phyloP scores from a whole-genome alignment of 2,888 invertebrate species.

The Chirona hameri region DNA sequence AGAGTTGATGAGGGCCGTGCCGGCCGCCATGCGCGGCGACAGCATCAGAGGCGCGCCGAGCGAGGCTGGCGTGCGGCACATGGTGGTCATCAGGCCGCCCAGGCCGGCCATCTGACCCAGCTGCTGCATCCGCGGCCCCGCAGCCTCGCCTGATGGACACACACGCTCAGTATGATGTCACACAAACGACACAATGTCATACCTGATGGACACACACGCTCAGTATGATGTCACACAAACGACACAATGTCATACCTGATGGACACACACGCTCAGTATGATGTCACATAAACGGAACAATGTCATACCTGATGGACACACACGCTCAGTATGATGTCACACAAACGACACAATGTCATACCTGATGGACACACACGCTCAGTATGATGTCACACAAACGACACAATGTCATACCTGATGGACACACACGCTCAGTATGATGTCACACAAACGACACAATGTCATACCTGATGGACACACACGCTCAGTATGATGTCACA shows the following conservation, averaged over 20 bases:
- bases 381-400: no score
- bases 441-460: no score
- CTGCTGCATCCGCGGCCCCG: conserved; percentile 69
- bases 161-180: no score
- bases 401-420: conserved; percentile 51
- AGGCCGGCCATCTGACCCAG: conserved; percentile 53
- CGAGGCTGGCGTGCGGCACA: conserved; percentile 62
- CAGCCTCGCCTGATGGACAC: conserved; percentile 57
- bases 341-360: no score
- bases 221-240: no score
- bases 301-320: conserved; percentile 47
- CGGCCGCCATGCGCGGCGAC: conserved; percentile 80
- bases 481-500: no score
- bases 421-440: neutral
- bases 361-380: conserved; percentile 48
- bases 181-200: no score
- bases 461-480: conserved; percentile 47
- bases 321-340: no score
- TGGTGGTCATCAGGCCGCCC: conserved; percentile 62
- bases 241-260: no score
- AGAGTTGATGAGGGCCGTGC: conserved; percentile 56
- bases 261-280: no score
- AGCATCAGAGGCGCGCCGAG: conserved; percentile 90
- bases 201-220: no score
- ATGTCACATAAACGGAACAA: no score